Conservation (phyloP, 1,140 invertebrate genomes). For the Aethina tumida region DNA sequence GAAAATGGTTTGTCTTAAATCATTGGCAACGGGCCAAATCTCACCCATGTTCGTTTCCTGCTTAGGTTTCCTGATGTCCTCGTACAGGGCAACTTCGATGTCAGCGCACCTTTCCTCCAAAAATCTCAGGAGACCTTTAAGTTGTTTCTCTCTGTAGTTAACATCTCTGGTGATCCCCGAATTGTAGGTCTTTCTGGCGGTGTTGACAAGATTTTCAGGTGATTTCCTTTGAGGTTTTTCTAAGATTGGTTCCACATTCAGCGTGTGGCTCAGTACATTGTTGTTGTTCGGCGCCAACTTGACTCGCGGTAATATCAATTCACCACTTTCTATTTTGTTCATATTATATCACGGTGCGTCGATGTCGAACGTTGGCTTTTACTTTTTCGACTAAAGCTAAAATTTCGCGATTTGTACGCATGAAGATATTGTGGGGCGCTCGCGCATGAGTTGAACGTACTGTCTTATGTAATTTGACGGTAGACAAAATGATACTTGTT, state of each 20-base stretch:
- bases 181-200: constrained; percentile 40
- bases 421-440: no score
- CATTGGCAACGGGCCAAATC: not conserved
- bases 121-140: constrained; percentile 34
- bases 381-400: no score
- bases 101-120: not conserved
- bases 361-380: no score
- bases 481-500: no score
- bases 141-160: constrained; percentile 68
- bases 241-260: no score
- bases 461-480: no score
- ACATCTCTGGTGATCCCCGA: constrained; percentile 61
- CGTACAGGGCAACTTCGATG: not conserved
- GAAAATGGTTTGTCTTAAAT: constrained; percentile 47
- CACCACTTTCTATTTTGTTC: no score
- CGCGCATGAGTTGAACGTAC: no score
- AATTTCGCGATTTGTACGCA: no score
- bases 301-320: no score
- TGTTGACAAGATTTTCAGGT: constrained; percentile 17
- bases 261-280: not conserved
- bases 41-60: not conserved
- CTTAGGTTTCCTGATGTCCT: not conserved
- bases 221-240: constrained; percentile 12
- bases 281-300: no score
- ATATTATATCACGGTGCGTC: no score